A percentile compares a stretch with the other conserved stretches of the same genome.
phyloP scores from a whole-genome alignment of 2,113 vertebrate genomes.

The Atlantisia rogersi region DNA sequence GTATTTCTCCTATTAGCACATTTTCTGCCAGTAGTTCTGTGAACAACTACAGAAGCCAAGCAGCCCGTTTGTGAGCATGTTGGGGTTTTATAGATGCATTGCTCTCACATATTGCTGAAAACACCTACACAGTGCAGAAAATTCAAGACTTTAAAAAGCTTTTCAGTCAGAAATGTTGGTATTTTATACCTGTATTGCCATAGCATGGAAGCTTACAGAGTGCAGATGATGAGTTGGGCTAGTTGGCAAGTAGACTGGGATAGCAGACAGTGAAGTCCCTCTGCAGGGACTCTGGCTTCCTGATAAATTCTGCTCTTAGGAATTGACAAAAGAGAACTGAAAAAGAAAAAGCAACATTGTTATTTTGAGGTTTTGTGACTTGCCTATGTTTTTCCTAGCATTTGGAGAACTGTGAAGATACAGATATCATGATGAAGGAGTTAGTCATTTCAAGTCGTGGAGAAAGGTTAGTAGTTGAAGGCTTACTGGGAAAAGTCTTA shows the following conservation, averaged over 20 bases:
- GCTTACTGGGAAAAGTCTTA: not conserved
- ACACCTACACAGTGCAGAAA: not conserved
- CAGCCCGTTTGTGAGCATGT: not conserved
- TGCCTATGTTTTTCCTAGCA: not conserved
- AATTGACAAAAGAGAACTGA: not conserved
- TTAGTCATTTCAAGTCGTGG: not conserved
- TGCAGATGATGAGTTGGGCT: not conserved
- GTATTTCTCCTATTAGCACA: not conserved
- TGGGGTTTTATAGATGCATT: not conserved
- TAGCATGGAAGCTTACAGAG: not conserved
- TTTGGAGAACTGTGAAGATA: not conserved
- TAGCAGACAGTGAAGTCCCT: not conserved
- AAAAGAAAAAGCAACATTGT: not conserved
- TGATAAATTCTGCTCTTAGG: not conserved
- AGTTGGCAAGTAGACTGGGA: not conserved
- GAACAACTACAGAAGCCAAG: not conserved
- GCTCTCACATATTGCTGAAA: not conserved
- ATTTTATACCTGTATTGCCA: not conserved
- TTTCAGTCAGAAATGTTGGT: not conserved
- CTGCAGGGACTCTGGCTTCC: not conserved
- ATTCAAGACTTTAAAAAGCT: not conserved
- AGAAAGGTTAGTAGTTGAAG: not conserved
- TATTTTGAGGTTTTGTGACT: not conserved
- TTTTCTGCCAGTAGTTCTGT: not conserved
- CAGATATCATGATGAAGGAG: not conserved